Base-by-base conservation (phyloP, 1,140 invertebrate genomes). In the Meteorus sp. region DNA sequence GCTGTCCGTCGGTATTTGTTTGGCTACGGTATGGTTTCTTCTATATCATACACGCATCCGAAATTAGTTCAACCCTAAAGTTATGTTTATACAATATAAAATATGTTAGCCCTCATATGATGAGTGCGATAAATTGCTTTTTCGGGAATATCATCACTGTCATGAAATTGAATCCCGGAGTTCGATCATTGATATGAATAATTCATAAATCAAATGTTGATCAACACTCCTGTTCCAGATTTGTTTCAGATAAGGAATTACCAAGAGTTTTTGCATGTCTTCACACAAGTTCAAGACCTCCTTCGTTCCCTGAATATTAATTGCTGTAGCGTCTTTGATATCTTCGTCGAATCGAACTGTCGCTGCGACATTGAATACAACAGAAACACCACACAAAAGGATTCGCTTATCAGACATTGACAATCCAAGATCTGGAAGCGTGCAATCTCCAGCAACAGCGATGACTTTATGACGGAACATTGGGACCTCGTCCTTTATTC, bases 281-380 rank as follows among this genome's bases (percentile, higher is more conserved):
- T 83, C 82, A 33, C 80, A 80, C 44, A 88, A 71, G 54, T 84
- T 75, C 5, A 88, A 51, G 19, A 86, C 75, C 61, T 84, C 82
- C 60, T 83, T 82, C 1, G 85, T 83, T 1, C 84, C 85, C 29
- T 76, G 72, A 1, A 87, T 79, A 65, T 88, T 88, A 39, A 87
- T 85, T 25, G 78, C 77, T 39, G 85, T 80, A 0, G 86, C 84
- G 41, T 81, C 64, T 72, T 85, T 85, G 6, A 95, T 76, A 58
- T 86, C 85, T 77, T 95, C 92, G 75, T 94, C 89, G 76, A 95
- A 95, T 71, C 88, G 88, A 8, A 95, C 84, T 6, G 92, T 94
- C 1, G 93, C 93, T 0, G 93, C 93, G 6, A 87, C 89, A 72
- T 95, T 91, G 73, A 95, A 92, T 2, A 95, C 86, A 57, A 93